Base-by-base conservation (phyloP, 2,113 vertebrate genomes). In the Erinaceus europaeus region DNA sequence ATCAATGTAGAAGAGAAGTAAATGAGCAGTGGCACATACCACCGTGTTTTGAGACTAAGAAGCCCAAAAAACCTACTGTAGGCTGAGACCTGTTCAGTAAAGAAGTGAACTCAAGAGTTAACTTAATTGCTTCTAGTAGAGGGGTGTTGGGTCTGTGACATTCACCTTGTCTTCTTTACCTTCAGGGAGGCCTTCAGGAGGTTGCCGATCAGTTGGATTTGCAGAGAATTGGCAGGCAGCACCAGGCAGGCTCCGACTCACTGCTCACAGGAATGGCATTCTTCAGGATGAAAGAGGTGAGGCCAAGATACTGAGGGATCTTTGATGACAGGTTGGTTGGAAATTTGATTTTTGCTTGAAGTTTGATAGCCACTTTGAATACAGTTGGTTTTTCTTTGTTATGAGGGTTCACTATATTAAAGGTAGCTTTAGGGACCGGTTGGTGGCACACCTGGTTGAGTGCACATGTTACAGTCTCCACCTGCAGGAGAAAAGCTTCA, bases 261-360 rank as follows among this genome's bases (percentile, higher is more conserved):
- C 96, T 99, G 90, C 98, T 99, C 84, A 99, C 99, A 0, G 98
- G 99, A 82, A 99, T 99, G 99, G 99, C 99, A 0, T 99, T 99
- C 97, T 99, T 99, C 96, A 98, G 98, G 95, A 99, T 99, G 99
- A 99, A 99, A 94, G 99, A 99, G 98, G 99, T 99, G 95, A 69
- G 89, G 52, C 57, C 18, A 38, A 62, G 25, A 21, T 48, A 17
- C n/a, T n/a, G n/a, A n/a, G n/a, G n/a, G n/a, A n/a, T n/a, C n/a
- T n/a, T n/a, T n/a, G n/a, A n/a, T n/a, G n/a, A n/a, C n/a, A 80
- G 9, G 53, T 74, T 27, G 88, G 13, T 52, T 40, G 46, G 61
- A 76, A 32, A n/a, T 34, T 23, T 36, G 13, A 61, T 85, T 81
- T 77, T 27, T 90, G 10, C 34, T 88, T 36, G 50, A 68, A 77